Evolutionary conservation across 2,797 vertebrate genomes (phyloP), one percentile per base, ranked within the genome.

Genomic region (Coccyzus lansbergi): DNA sequence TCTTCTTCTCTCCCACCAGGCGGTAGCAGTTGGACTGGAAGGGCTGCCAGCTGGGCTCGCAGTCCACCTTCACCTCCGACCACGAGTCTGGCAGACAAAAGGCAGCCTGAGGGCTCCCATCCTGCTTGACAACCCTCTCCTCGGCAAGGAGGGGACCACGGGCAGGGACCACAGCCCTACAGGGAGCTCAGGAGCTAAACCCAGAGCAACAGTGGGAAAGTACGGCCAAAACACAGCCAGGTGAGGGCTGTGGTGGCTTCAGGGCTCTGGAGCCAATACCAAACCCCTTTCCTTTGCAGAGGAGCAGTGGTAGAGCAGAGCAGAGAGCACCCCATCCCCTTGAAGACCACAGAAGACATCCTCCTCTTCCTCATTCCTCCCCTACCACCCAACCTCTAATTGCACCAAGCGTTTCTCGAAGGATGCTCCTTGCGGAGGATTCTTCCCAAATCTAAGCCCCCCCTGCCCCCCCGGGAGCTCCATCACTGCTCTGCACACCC

Each of bases 21-120:
- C 98, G 98, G 97, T 99, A 99, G 97, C 99, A 99, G 95, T 98
- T 98, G 52, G 98, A 98, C 97, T 99, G 99, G 96, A 99, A 99
- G 63, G 98, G 97, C 97, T 99, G 98, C 99, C 99, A 99, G 97
- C 98, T 98, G 48, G 98, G 98, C 76, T 99, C 98, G 4, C 99
- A 99, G 88, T 99, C 98, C 69, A 99, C 98, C 88, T 98, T 98
- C 89, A 97, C 95, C 29, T 98, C 97, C 42, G 92, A 97, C 98
- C 98, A 98, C 1, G 98, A 98, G 92, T 99, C 99, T 99, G 97
- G 55, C n/a, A 92, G 84, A 93, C 77, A 83, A 10, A 46, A 58
- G 17, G 87, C 34, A 67, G 34, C 44, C 56, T 83, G 28, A 95
- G 58, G n/a, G 65, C 8, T 94, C 69, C 69, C 7, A 24, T 65